Evolutionary conservation across 2,888 invertebrate species (phyloP), one percentile per base, ranked within the genome.

Genomic region (Axea sp.): DNA sequence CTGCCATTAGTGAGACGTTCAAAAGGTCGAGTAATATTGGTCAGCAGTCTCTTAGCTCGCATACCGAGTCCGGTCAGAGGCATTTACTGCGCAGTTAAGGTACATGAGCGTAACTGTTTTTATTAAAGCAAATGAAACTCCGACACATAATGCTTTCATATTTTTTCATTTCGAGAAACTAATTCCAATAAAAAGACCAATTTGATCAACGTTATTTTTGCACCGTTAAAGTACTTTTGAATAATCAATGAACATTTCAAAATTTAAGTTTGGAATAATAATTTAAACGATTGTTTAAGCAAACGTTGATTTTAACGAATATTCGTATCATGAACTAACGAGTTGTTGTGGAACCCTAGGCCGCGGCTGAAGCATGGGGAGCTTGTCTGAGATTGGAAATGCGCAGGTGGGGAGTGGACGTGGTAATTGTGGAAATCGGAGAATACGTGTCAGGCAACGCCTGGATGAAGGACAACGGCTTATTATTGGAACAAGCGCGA

Each of bases 361-460:
- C 93, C 35, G 96, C 94, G 0, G 89, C 96, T 4, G 95, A 96
- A 85, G 93, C 94, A 5, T 92, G 95, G 83, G 93, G 93, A 11
- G 91, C 93, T 73, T 95, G 95, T 82, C 89, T 96, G 55, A 91
- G 96, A 33, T 90, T 94, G 78, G 95, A 96, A 87, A 91, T 95
- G 87, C 91, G 92, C 78, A 90, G 93, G 51, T 91, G 95, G 83
- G 93, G 94, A 41, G 95, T 96, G 6, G 93, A 95, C 84, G 95
- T 96, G 8, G 92, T 94, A 43, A 91, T 95, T 14, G 93, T 96
- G 26, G 95, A 95, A 76, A 94, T 95, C 30, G 95, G 96, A 31
- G 95, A 95, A 87, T 94, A 93, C 80, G 92, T 95, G 4, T 93
- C 94, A 0, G 95, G 95, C 82, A 93, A 92, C 78, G 92, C 92